Base-by-base conservation (phyloP, 1,140 invertebrate species). In the Nephila pilipes region DNA sequence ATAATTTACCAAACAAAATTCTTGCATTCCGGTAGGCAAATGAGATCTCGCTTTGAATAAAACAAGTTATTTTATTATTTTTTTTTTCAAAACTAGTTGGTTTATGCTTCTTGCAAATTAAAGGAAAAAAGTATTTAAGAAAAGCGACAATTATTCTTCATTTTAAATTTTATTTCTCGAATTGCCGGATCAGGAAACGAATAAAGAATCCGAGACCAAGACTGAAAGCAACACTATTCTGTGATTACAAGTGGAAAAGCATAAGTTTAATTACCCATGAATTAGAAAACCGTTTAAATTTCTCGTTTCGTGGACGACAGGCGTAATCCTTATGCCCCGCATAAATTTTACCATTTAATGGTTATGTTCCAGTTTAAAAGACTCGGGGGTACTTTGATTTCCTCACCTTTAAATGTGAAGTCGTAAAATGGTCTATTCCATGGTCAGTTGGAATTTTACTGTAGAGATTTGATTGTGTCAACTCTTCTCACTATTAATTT, bases 191-290 rank as follows among this genome's bases (percentile, higher is more conserved):
- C 46, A 46, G 12, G 46, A 46, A 10, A 46, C 46, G 6, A 46
- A 1, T 46, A 2, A 46, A 10, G 8, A 46, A 46, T 46, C 6
- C 46, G 12, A 10, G 46, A 10, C 6, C 8, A 10, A 46, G 46
- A 46, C 46, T 46, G 38, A n/a, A n/a, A n/a, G n/a, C n/a, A n/a
- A n/a, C 8, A 5, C 38, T 46, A 46, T 46, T n/a, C n/a, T 65
- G 6, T 65, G 16, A 32, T 12, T 5, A 2, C 4, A 20, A 75
- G 20, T 20, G 29, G 16, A 6, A 16, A 25, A 29, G 65, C n/a
- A 75, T 75, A 32, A 75, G 85, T 60, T 87, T 87, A 60, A 87
- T 87, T 87, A 38, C 58, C 57, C 85, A 22, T n/a, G 57, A 38
- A 57, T 87, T n/a, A n/a, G n/a, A n/a, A n/a, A n/a, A n/a, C n/a